Percentiles rank a stretch among this genome's conserved stretches.
Evolutionary conservation across 2,888 invertebrate genomes (phyloP).

Genomic region (Augiades crinisus): DNA sequence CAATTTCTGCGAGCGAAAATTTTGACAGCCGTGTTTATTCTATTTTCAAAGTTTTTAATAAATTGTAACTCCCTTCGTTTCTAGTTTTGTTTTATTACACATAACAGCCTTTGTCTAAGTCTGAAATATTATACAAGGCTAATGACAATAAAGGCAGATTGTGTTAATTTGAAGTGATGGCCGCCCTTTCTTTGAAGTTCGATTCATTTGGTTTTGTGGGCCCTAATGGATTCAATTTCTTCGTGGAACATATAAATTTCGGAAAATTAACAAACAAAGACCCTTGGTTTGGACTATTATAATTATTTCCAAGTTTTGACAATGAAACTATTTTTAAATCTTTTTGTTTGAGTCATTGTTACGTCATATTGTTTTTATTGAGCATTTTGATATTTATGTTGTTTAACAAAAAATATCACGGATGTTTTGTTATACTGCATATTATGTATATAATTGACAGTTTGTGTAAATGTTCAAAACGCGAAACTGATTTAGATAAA

Average conservation of each 20-base stretch:
- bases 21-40: conserved; percentile 24
- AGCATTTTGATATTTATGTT: too few relatives aligned
- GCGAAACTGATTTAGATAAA: too few relatives aligned
- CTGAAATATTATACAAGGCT: background rate
- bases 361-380: background rate
- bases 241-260: conserved; percentile 3
- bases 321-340: background rate
- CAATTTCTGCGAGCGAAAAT: conserved; percentile 31
- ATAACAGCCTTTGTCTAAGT: conserved; percentile 16
- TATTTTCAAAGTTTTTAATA: conserved; percentile 18
- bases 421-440: too few relatives aligned
- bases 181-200: conserved; percentile 7
- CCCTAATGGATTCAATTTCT: background rate
- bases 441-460: too few relatives aligned
- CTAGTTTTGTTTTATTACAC: background rate
- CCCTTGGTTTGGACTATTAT: background rate
- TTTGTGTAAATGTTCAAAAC: too few relatives aligned
- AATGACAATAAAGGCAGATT: background rate
- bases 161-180: conserved; percentile 13
- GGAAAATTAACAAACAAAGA: conserved; percentile 2
- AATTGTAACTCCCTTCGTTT: background rate
- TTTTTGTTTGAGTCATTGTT: background rate
- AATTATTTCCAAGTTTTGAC: background rate
- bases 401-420: too few relatives aligned
- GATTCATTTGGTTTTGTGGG: conserved; percentile 11